Conservation (phyloP, 2,888 invertebrate genomes). For the Meteorus colon region DNA sequence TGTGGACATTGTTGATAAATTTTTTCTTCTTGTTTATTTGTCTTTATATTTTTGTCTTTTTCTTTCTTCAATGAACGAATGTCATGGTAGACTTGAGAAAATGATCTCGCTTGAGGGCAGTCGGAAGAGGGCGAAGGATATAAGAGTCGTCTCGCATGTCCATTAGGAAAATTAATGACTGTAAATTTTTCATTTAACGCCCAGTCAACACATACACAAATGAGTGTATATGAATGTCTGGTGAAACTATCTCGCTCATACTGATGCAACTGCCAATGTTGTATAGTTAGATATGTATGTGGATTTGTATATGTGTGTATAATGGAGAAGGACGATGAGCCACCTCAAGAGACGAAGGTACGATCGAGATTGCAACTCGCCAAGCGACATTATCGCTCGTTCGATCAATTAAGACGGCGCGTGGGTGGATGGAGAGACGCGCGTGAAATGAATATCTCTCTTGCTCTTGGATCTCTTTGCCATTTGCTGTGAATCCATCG, state of each 20-base stretch:
- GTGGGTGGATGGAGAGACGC: slow-evolving; percentile 26
- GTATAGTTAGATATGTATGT: slow-evolving; percentile 12
- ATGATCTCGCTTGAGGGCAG: slow-evolving; percentile 32
- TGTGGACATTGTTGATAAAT: slow-evolving; percentile 1
- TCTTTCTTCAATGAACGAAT: background rate
- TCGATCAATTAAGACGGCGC: slow-evolving; percentile 27
- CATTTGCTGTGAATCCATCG: slow-evolving; percentile 9
- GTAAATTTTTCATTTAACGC: slow-evolving; percentile 55
- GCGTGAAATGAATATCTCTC: slow-evolving; percentile 23
- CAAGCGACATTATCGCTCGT: slow-evolving; percentile 31
- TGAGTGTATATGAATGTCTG: slow-evolving; percentile 42
- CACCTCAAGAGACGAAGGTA: background rate
- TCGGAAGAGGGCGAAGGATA: slow-evolving; percentile 51
- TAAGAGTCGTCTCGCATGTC: slow-evolving; percentile 57
- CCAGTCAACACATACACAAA: slow-evolving; percentile 35
- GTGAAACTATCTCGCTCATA: slow-evolving; percentile 21
- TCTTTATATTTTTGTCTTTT: background rate
- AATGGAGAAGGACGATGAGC: slow-evolving; percentile 11
- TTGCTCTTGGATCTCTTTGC: background rate
- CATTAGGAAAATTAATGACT: slow-evolving; percentile 67
- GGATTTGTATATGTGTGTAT: slow-evolving; percentile 19
- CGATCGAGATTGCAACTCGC: slow-evolving; percentile 11
- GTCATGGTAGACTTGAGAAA: slow-evolving; percentile 11
- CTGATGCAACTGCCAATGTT: slow-evolving; percentile 17
- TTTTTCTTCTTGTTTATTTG: background rate